Base-by-base conservation (phyloP, 2,888 invertebrate species). In the Harpalus rufipes region DNA sequence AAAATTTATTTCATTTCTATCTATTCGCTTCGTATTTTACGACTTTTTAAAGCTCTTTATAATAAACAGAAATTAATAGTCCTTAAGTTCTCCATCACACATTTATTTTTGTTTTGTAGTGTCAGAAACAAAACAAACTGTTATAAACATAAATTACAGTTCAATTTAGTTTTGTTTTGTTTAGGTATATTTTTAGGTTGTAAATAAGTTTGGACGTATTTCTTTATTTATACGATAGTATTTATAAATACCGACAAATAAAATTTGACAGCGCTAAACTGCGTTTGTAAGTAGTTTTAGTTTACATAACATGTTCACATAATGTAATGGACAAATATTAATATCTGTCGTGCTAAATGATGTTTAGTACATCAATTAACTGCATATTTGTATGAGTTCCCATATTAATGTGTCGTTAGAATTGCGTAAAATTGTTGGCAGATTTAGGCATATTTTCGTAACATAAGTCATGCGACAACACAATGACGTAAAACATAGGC, bases 381-480 rank as follows among this genome's bases (percentile, higher is more conserved):
- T 12, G 18, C 14, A 74, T 44, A 68, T 18, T 44, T 74, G 16
- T 44, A 44, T 74, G 16, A 44, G 44, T 44, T 18, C 44, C 18
- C 16, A 78, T 25, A 58, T 58, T 78, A 78, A 78, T 78, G 58
- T 58, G n/a, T 21, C 58, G 18, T 78, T 58, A 21, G 58, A 78
- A 78, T 78, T 78, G 41, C 78, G 78, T 18, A 78, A 78, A 58
- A n/a, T n/a, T 51, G 44, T 58, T 78, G 78, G 78, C 78, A 78
- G 56, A 18, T 56, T 10, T n/a, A n/a, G 39, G 18, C 44, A 18
- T 25, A 76, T 51, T 78, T 78, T 58, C 58, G 78, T 58, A 78
- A 78, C n/a, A 58, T 78, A 78, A 78, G 78, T 78, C 78, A 78
- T 78, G 78, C 78, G 78, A 78, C 78, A 78, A 78, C 58, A 58